Base-by-base conservation (phyloP, 1,140 invertebrate species). In the Drosophila serrata region DNA sequence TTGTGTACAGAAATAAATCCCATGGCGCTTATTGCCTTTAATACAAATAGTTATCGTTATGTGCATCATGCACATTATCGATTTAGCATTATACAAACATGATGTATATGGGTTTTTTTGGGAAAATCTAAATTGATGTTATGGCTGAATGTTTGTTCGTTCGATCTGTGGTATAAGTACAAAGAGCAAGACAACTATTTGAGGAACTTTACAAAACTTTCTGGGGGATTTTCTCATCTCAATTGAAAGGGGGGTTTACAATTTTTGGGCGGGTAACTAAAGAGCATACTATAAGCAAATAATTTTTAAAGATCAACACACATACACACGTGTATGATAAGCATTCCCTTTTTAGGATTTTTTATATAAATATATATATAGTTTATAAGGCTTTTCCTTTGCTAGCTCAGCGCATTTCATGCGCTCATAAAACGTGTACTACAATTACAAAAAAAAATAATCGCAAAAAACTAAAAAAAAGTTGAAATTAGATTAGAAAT, bases 1-100 rank as follows among this genome's bases (percentile, higher is more conserved):
- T 72, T 72, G 68, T 72, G 68, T 72, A 70, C 65, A 72, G 68
- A 72, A 72, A 48, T 72, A 58, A 58, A 49, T 72, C 43, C 53
- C 33, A 15, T 48, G 27, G 53, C 68, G 53, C 43, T 48, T 68
- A 68, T 35, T 65, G 60, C 60, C 35, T 57, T 69, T 17, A 39
- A 56, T 70, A 58, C 39, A 46, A 70, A 56, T 70, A 67, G 64
- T 70, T 70, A 0, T 22, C 29, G 65, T 70, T 70, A 22, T 58
- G 35, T 57, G 42, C 64, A 68, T 64, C 64, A 46, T 29, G 56
- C 40, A 29, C 39, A 65, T 13, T 40, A 42, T 37, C 29, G 48
- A 22, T 22, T 33, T 15, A 19, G 17, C 43, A 17, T 37, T 62
- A 46, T 29, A 62, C n/a, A 42, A 33, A 31, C 48, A 13, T 13